Evolutionary conservation across 2,113 vertebrate genomes (phyloP), one percentile per base, ranked within the genome.

Genomic region (Nothobranchius furzeri): DNA sequence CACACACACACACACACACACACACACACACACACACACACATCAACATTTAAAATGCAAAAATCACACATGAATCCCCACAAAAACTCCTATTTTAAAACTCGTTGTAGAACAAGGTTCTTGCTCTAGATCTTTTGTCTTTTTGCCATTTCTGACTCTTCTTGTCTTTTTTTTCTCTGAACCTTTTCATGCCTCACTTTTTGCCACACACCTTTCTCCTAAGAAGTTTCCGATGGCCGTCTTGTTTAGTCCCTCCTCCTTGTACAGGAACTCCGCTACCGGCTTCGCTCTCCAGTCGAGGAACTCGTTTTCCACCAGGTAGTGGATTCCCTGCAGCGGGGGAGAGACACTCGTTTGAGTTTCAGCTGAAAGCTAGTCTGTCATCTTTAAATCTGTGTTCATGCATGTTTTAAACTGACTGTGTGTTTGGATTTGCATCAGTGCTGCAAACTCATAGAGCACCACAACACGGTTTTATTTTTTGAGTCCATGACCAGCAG

Each of bases 221-320:
- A 99, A 52, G 75, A 96, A 96, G 78, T 92, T 93, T 6, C 97
- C 97, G 0, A 98, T 98, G 79, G 95, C 95, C 0, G 93, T 95
- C 90, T 98, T 99, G 88, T 94, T 96, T 53, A 99, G 92, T 11
- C 96, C 96, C 64, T 97, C 96, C 2, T 96, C 96, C 76, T 96
- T 96, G 84, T 95, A 95, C 8, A 98, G 94, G 82, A 98, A 99
- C 75, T 82, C 93, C 2, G 96, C 96, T 0, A 99, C 94, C 1
- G 95, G 85, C 50, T 93, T 89, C 2, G 91, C 81, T 3, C 82
- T 59, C 48, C 92, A 85, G 7, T 92, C 91, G 81, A 99, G 78
- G 3, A 98, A 78, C 9, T 87, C 60, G 3, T 95, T 93, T 37
- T 96, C 93, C 0, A 50, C 91, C 76, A 99, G 88, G 61, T 96